A percentile compares a stretch with the other conserved stretches of the same genome.
phyloP scores from a whole-genome alignment of 2,888 invertebrate species.

The Poecilobothrus nobilitatus region DNA sequence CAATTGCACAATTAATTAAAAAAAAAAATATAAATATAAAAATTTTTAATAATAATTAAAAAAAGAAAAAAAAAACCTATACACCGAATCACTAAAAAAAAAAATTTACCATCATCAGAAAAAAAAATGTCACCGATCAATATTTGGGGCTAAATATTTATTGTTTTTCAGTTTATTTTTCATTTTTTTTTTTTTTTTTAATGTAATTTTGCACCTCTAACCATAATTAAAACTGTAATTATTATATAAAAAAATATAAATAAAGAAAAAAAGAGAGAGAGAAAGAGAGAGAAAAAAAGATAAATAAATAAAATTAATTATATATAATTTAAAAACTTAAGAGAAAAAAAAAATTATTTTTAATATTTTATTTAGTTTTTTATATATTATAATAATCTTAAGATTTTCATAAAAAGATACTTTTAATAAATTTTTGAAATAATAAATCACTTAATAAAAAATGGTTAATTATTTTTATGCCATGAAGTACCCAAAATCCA shows the following conservation, averaged over 20 bases:
- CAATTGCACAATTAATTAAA: neutral
- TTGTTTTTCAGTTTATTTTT: neutral
- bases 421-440: too few relatives aligned
- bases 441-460: too few relatives aligned
- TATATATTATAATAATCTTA: too few relatives aligned
- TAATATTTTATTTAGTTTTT: too few relatives aligned
- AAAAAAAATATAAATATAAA: neutral
- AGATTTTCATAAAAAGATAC: too few relatives aligned
- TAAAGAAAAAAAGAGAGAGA: neutral
- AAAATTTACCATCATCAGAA: neutral
- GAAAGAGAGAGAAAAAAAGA: neutral
- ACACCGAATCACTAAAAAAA: neutral
- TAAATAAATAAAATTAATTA: too few relatives aligned
- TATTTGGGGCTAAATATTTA: neutral
- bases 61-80: neutral
- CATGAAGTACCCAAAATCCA: too few relatives aligned
- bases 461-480: too few relatives aligned
- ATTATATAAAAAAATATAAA: neutral
- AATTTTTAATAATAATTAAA: too few relatives aligned
- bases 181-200: too few relatives aligned
- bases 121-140: neutral
- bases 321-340: too few relatives aligned
- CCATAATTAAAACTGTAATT: neutral
- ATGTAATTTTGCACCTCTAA: neutral
- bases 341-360: too few relatives aligned